Base-by-base conservation (phyloP, 2,888 invertebrate genomes). In the Phymatocera aterrima region DNA sequence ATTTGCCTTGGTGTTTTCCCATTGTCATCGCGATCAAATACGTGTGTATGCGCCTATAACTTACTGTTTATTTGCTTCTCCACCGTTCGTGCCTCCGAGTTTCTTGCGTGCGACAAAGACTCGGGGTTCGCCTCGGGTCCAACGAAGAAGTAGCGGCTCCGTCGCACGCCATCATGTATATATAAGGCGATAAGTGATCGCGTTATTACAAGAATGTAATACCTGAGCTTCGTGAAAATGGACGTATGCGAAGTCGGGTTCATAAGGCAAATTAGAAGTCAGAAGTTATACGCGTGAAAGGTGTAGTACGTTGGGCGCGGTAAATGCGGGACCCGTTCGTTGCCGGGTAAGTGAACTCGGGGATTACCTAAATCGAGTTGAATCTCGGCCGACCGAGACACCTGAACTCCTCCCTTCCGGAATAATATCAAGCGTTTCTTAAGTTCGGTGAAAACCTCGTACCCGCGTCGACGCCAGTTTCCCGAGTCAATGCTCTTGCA, bases 41-140 rank as follows among this genome's bases (percentile, higher is more conserved):
- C 61, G 21, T 18, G 21, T 8, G 3, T 12, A 24, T 48, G 18
- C n/a, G 28, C 24, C 21, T 21, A 12, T 10, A 57, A 21, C 15
- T 64, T 10, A 37, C 34, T 64, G 61, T 64, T 64, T 64, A 64
- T 64, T 64, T 64, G 37, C 18, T 37, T 37, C 10, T 37, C 37
- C n/a, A n/a, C n/a, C 61, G 37, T 21, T n/a, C 61, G 61, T 18
- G 37, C 18, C 28, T n/a, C 18, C 68, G 68, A 43, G 37, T 37
- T 68, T 43, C 43, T 68, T 68, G 68, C 68, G 68, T 68, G 68
- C 21, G 46, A 68, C 68, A 68, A 40, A 68, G 68, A 43, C 68
- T 5, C 8, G 40, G 4, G 64, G 37, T 37, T 64, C 43, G 46
- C 68, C 68, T 40, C 68, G 21, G 46, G 46, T 68, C 46, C 68